These are phyloP conservation scores for Capitulum mitella DNA, from an alignment of 2,888 invertebrate species.

Conservation along the genomic window DNA sequence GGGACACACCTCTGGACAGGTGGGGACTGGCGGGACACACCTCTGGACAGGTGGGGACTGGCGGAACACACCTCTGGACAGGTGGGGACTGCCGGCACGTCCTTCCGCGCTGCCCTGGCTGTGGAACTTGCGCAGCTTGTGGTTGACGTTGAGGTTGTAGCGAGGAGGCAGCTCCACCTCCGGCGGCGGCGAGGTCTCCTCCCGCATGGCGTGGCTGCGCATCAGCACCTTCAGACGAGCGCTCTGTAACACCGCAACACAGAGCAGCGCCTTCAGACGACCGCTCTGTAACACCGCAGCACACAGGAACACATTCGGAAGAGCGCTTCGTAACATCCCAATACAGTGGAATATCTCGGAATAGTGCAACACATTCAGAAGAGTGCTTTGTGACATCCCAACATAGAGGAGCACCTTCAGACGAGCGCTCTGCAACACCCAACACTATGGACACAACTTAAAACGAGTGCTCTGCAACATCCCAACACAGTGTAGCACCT, in stretches of 20 bases:
- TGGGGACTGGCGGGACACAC: not conserved
- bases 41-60: not conserved
- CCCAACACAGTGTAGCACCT: no score
- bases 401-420: no score
- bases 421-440: no score
- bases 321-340: slow-evolving; percentile 15
- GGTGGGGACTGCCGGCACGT: not conserved
- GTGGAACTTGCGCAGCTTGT: slow-evolving; percentile 18
- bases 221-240: slow-evolving; percentile 51
- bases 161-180: not conserved
- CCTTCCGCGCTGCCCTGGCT: slow-evolving; percentile 19
- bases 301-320: slow-evolving; percentile 48
- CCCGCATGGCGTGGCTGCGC: slow-evolving; percentile 82
- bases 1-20: not conserved
- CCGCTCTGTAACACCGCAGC: no score
- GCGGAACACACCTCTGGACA: not conserved
- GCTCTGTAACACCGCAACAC: no score
- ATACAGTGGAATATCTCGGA: no score
- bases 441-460: no score
- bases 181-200: slow-evolving; percentile 53
- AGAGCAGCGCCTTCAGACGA: slow-evolving; percentile 46
- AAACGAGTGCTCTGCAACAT: no score
- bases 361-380: slow-evolving; percentile 42
- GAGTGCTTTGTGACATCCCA: no score
- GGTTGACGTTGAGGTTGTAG: not conserved